A percentile compares a stretch with the other conserved stretches of the same genome.
These are phyloP conservation scores for Carassius auratus DNA, from an alignment of 2,113 vertebrate genomes.

Conservation along the genomic window DNA sequence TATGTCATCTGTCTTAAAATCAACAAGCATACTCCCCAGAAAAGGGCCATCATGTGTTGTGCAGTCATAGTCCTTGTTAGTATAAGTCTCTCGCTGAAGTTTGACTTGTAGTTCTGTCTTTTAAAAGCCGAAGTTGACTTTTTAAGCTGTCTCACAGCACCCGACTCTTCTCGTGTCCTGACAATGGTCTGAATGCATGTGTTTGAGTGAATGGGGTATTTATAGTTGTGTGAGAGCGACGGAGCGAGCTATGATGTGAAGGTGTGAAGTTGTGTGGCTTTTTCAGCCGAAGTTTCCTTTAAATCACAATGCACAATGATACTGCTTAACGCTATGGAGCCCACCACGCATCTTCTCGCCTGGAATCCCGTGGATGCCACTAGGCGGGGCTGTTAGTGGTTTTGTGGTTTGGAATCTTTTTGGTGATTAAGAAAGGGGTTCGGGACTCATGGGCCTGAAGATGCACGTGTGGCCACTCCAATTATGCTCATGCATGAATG, in stretches of 20 bases:
- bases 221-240: slow-evolving; percentile 50
- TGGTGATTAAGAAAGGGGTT: not conserved
- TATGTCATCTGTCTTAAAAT: slow-evolving; percentile 20
- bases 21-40: slow-evolving; percentile 39
- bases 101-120: slow-evolving; percentile 33
- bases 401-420: slow-evolving; percentile 42
- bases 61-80: slow-evolving; percentile 1
- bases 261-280: slow-evolving; percentile 55
- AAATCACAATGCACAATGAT: slow-evolving; percentile 56
- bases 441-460: not conserved
- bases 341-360: slow-evolving; percentile 8
- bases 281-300: slow-evolving; percentile 50
- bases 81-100: slow-evolving; percentile 27
- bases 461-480: not conserved
- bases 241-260: slow-evolving; percentile 6
- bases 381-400: slow-evolving; percentile 50
- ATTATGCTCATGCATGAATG: not conserved
- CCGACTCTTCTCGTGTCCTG: slow-evolving; percentile 27
- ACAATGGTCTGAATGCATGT: slow-evolving; percentile 43
- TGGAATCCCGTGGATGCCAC: slow-evolving; percentile 52
- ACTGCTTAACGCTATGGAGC: not conserved
- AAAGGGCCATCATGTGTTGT: slow-evolving; percentile 18
- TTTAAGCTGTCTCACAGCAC: not conserved
- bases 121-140: not conserved
- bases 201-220: slow-evolving; percentile 53